Conservation (phyloP, 2,888 invertebrate species). For the Dryomyza anilis region DNA sequence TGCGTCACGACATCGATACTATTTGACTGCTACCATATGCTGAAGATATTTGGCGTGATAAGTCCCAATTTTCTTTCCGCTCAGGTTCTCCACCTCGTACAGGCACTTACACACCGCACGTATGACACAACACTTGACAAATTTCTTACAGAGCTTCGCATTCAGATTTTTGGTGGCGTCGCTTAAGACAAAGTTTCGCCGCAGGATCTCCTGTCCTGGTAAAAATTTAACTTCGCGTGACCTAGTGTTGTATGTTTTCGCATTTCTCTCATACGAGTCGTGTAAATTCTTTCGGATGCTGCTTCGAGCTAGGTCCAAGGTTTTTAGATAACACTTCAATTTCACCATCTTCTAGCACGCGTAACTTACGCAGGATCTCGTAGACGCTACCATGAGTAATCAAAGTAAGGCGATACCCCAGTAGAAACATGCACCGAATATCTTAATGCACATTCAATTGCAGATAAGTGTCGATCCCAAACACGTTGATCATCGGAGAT, state of each 20-base stretch:
- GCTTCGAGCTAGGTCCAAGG: neutral
- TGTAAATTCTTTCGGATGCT: neutral
- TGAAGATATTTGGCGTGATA: conserved; percentile 5
- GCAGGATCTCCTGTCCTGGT: conserved; percentile 11
- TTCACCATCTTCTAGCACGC: neutral
- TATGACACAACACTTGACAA: conserved; percentile 19
- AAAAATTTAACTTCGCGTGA: neutral
- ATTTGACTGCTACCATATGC: no score
- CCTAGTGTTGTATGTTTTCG: neutral
- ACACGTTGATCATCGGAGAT: neutral
- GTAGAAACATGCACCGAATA: neutral
- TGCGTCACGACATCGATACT: no score
- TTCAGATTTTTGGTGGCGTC: neutral
- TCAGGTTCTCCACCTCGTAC: neutral
- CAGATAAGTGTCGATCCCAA: conserved; percentile 11
- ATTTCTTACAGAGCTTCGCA: conserved; percentile 11
- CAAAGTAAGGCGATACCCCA: neutral
- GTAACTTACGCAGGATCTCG: no score
- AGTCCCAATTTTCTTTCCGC: neutral
- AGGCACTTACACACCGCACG: conserved; percentile 9
- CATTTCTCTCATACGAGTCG: neutral
- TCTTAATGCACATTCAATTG: conserved; percentile 8
- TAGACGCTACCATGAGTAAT: conserved; percentile 11
- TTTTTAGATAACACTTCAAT: neutral
- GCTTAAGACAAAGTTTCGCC: conserved; percentile 12